Evolutionary conservation across 2,113 vertebrate genomes (phyloP).

Genomic region (Phoenicopterus ruber): DNA sequence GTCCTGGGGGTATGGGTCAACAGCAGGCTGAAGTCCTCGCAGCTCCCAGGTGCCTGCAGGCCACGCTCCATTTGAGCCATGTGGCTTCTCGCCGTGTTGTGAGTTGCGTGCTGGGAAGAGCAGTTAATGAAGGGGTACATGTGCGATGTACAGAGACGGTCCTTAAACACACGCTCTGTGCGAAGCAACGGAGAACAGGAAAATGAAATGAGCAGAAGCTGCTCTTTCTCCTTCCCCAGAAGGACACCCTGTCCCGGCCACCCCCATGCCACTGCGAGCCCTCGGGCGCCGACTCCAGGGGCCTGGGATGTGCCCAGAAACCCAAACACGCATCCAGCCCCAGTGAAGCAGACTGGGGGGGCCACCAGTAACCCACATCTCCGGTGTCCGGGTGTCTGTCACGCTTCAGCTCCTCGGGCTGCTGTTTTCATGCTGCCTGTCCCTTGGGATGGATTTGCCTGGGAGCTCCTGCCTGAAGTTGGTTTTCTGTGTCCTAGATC

Average conservation of each 20-base stretch:
- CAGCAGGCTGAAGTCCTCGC: neutral
- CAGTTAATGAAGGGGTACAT: neutral
- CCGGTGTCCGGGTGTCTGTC: neutral
- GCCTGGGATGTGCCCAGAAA: neutral
- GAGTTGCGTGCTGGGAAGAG: neutral
- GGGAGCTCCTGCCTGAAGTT: neutral
- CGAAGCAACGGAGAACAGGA: neutral
- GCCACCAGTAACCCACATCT: neutral
- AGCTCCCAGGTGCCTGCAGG: neutral
- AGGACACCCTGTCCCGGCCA: neutral
- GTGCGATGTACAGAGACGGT: neutral
- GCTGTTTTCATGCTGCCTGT: neutral
- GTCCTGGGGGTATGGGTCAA: neutral
- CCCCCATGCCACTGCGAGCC: accelerated
- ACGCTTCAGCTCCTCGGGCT: neutral
- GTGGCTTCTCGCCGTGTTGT: neutral
- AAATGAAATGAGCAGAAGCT: neutral
- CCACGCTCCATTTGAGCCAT: neutral
- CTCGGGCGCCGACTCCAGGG: accelerated
- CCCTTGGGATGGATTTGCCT: neutral
- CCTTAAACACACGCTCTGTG: neutral
- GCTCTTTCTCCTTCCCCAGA: neutral
- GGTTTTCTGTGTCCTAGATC: neutral
- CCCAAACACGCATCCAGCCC: neutral
- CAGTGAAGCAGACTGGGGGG: neutral